phyloP scores from a whole-genome alignment of 2,888 invertebrate genomes.

The Choristoneura rosaceana region DNA sequence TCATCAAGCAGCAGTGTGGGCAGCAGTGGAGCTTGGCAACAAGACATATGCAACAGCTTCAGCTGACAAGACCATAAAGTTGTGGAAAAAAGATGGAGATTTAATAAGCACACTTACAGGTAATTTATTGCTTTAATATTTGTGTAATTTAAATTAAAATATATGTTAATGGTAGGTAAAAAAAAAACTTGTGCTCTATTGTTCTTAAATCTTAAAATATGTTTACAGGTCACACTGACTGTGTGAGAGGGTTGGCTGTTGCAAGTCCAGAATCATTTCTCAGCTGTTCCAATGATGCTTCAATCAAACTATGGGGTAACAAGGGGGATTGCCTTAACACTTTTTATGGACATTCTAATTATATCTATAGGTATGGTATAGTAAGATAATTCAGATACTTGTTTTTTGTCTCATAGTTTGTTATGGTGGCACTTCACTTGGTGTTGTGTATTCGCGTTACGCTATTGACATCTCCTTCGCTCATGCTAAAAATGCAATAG shows the following conservation, averaged over 20 bases:
- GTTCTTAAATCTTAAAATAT: too few relatives aligned
- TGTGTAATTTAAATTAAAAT: background rate
- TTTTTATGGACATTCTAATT: constrained; percentile 94
- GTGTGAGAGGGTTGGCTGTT: constrained; percentile 92
- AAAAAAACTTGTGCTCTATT: too few relatives aligned
- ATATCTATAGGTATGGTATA: constrained; percentile 89
- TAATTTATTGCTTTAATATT: constrained; percentile 52
- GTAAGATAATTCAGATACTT: background rate
- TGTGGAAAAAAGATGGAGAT: constrained; percentile 91
- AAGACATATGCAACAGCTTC: constrained; percentile 92
- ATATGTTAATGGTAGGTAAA: too few relatives aligned
- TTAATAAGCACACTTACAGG: constrained; percentile 88
- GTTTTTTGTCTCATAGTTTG: background rate
- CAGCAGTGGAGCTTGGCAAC: constrained; percentile 84
- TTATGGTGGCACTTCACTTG: too few relatives aligned
- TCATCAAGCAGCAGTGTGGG: constrained; percentile 96
- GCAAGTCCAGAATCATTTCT: constrained; percentile 91
- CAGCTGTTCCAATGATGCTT: constrained; percentile 97
- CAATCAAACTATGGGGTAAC: constrained; percentile 93
- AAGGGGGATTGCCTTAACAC: constrained; percentile 91
- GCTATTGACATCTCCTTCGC: too few relatives aligned
- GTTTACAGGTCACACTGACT: constrained; percentile 94
- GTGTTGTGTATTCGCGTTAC: too few relatives aligned
- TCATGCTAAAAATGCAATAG: too few relatives aligned
- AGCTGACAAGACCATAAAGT: constrained; percentile 95